Evolutionary conservation across 2,888 invertebrate species (phyloP), one percentile per base, ranked within the genome.

Genomic region (Eupithecia tripunctaria): DNA sequence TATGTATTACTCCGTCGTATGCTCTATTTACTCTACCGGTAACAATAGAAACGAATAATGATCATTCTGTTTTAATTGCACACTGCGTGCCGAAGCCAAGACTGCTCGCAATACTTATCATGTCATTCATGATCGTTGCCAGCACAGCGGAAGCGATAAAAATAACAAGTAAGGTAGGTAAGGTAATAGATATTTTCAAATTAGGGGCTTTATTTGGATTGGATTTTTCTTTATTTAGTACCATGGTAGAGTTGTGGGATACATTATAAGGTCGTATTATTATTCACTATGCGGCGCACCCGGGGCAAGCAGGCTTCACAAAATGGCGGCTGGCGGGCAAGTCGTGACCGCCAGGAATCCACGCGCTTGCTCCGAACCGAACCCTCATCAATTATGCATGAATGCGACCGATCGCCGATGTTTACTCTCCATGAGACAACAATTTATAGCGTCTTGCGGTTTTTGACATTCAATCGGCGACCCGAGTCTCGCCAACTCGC

Each of bases 301-400:
- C 87, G 86, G 87, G 86, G 87, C 90, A 85, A 84, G 87, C 89
- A 88, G 89, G 89, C 90, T 89, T 86, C 88, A 92, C 93, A 92
- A 93, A 92, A 94, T 94, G 93, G 93, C 92, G 89, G 93, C 92
- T 92, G 86, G 86, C 89, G 86, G 85, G 84, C 84, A 88, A 89
- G 89, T 93, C 93, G 93, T 93, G 93, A 93, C 92, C 90, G 92
- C 87, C 90, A 87, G 92, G 94, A 93, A 91, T 93, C 92, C 90
- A 91, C 89, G 89, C 90, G 89, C 86, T 90, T 88, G 89, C 86
- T 89, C 81, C 87, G 85, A 89, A 89, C 91, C 91, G 85, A 89
- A 90, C 91, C 91, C 92, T 91, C 93, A 94, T 94, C 93, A 93
- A 92, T 94, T 93, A 94, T 94, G 93, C 92, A 93, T 93, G 93